Conservation (phyloP, 2,888 invertebrate genomes). For the Lissonota sp. region DNA sequence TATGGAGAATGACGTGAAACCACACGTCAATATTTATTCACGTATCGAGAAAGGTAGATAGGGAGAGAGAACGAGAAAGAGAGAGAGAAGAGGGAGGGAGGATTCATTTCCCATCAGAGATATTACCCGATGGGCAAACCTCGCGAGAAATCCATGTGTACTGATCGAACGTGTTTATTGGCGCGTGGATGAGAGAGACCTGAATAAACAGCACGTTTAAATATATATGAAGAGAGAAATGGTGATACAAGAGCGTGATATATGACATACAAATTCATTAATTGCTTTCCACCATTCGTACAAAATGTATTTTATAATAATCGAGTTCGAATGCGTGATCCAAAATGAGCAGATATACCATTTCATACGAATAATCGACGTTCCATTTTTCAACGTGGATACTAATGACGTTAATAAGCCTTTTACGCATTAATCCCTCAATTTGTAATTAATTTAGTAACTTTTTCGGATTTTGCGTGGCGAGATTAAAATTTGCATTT, state of each 20-base stretch:
- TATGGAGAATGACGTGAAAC: conserved; percentile 28
- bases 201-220: conserved; percentile 52
- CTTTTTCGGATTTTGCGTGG: background rate
- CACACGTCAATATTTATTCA: conserved; percentile 27
- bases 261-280: conserved; percentile 21
- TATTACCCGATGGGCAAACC: conserved; percentile 56
- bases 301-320: conserved; percentile 27
- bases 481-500: background rate
- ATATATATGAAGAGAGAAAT: conserved; percentile 27
- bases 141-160: conserved; percentile 35
- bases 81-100: background rate
- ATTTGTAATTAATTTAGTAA: background rate
- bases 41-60: conserved; percentile 2
- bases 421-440: background rate
- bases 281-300: conserved; percentile 38
- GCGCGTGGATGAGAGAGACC: conserved; percentile 34
- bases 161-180: conserved; percentile 61
- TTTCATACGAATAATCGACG: background rate
- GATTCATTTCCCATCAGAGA: conserved; percentile 38
- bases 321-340: background rate
- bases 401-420: too few species aligned
- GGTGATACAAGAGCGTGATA: conserved; percentile 18
- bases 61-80: background rate
- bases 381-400: too few species aligned
- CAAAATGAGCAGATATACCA: conserved; percentile 13